These are phyloP conservation scores for Lanistes nyassanus DNA, from an alignment of 1,140 invertebrate genomes.

Conservation along the genomic window DNA sequence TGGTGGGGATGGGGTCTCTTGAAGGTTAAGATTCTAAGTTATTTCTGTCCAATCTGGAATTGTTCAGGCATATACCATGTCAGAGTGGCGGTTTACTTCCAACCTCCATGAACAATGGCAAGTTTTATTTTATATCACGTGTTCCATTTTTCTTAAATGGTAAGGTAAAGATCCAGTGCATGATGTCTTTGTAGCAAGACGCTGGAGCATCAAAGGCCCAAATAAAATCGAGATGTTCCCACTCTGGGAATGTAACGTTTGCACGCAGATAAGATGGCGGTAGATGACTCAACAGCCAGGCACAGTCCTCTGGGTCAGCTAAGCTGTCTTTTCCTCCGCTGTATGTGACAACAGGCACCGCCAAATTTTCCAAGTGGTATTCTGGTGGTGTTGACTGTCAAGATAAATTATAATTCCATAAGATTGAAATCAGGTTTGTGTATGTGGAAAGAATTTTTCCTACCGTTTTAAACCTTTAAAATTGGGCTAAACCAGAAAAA, in stretches of 20 bases:
- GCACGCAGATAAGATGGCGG: conserved; percentile 45
- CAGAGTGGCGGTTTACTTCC: too few species aligned
- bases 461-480: neutral
- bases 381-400: conserved; percentile 71
- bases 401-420: neutral
- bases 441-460: neutral
- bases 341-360: conserved; percentile 75
- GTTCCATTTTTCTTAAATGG: too few species aligned
- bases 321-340: conserved; percentile 80
- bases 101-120: too few species aligned
- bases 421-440: neutral
- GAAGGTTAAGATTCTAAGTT: too few species aligned
- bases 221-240: conserved; percentile 66
- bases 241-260: conserved; percentile 42
- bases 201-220: conserved; percentile 54
- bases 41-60: too few species aligned
- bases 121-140: too few species aligned
- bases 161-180: conserved; percentile 35
- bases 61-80: too few species aligned
- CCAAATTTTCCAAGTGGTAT: conserved; percentile 75
- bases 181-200: conserved; percentile 46
- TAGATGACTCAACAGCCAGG: conserved; percentile 67
- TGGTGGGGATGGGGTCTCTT: too few species aligned
- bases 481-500: neutral
- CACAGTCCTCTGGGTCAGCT: conserved; percentile 70